These are phyloP conservation scores for Dioctria linearis DNA, from an alignment of 2,888 invertebrate species.

Conservation along the genomic window DNA sequence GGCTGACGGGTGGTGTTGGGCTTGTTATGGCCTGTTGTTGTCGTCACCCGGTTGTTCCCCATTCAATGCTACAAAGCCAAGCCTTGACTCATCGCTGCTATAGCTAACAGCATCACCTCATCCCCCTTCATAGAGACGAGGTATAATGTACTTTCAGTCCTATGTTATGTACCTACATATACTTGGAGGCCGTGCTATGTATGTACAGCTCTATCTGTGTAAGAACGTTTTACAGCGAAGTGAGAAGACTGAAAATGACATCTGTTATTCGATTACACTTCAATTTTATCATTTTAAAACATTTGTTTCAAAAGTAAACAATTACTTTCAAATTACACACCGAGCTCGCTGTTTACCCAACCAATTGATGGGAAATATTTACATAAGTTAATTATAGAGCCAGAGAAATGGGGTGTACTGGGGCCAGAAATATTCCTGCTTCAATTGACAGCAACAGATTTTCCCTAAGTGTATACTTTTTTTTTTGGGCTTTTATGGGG, in stretches of 20 bases:
- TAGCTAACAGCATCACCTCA: constrained; percentile 1
- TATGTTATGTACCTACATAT: no score
- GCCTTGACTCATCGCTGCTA: constrained; percentile 43
- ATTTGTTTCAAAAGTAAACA: constrained; percentile 59
- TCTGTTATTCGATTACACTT: constrained; percentile 59
- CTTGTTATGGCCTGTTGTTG: constrained; percentile 30
- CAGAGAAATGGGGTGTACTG: background rate
- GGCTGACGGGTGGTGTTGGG: constrained; percentile 24
- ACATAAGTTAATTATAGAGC: constrained; percentile 58
- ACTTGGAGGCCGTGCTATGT: no score
- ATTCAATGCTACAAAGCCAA: background rate
- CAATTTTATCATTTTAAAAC: constrained; percentile 59
- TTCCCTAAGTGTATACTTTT: no score
- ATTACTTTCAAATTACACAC: constrained; percentile 58
- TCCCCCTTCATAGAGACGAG: background rate
- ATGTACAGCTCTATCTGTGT: background rate
- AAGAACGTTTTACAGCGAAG: background rate
- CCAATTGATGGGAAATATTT: constrained; percentile 59
- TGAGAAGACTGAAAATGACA: constrained; percentile 58
- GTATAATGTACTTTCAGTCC: no score
- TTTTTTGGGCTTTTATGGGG: no score
- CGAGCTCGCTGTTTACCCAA: constrained; percentile 55
- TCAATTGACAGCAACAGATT: no score
- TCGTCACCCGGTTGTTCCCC: constrained; percentile 28
- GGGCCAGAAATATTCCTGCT: no score